Evolutionary conservation across 2,797 vertebrate genomes (phyloP).

Genomic region (Zonotrichia albicollis): DNA sequence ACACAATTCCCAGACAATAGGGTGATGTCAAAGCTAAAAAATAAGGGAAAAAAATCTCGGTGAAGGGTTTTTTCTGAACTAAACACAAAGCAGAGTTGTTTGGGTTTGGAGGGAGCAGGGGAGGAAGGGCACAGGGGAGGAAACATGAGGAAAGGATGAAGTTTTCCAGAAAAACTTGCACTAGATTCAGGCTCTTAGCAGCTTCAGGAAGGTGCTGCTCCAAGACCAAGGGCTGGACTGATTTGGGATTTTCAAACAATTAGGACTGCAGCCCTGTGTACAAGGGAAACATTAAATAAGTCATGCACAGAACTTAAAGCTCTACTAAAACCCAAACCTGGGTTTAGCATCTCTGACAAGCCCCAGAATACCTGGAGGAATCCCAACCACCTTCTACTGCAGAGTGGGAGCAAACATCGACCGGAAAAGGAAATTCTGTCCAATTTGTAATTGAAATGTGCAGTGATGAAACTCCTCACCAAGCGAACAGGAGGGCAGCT

Average conservation of each 20-base stretch:
- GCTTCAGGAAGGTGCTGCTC: background rate
- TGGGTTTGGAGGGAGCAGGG: slow-evolving; percentile 52
- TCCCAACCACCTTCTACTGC: background rate
- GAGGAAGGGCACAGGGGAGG: slow-evolving; percentile 14
- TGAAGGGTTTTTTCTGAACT: slow-evolving; percentile 49
- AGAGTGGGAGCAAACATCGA: background rate
- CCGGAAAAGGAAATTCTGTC: background rate
- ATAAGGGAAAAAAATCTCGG: slow-evolving; percentile 14
- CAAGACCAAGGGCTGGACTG: background rate
- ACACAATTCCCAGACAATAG: slow-evolving; percentile 42
- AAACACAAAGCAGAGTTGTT: slow-evolving; percentile 63
- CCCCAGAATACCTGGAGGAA: background rate
- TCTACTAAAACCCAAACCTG: background rate
- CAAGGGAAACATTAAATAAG: background rate
- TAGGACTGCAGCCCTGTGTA: background rate
- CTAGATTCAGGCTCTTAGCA: background rate
- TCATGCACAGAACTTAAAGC: background rate
- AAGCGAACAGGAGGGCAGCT: background rate
- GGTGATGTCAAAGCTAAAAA: slow-evolving; percentile 27
- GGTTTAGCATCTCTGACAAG: background rate
- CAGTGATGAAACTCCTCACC: background rate
- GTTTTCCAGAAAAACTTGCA: background rate
- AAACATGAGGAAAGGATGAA: background rate
- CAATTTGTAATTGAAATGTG: background rate
- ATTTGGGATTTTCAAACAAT: rapidly evolving